Conservation (phyloP, 2,797 vertebrate species). For the Rhinoraja longicauda region DNA sequence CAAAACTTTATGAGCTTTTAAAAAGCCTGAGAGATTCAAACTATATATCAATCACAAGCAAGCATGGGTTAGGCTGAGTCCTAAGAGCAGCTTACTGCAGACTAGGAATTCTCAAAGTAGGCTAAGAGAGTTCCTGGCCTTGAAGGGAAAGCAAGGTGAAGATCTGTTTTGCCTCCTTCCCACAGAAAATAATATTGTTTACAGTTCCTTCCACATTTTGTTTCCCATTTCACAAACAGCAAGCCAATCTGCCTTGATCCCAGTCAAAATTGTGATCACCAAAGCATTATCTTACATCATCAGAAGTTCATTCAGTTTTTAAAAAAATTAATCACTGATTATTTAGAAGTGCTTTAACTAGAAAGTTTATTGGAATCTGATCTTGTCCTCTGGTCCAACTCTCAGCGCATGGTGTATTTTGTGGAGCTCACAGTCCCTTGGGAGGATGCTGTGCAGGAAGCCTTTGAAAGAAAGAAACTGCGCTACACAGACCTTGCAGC, state of each 20-base stretch:
- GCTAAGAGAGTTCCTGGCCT: not conserved
- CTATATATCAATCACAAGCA: not conserved
- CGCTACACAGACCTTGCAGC: too few species aligned
- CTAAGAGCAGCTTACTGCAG: not conserved
- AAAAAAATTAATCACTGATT: not conserved
- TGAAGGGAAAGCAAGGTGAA: not conserved
- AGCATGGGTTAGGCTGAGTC: not conserved
- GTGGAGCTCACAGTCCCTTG: too few species aligned
- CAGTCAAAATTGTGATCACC: not conserved
- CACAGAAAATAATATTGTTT: not conserved
- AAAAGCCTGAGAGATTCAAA: not conserved
- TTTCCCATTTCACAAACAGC: not conserved
- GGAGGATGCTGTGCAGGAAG: too few species aligned
- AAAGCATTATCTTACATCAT: not conserved
- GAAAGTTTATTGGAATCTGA: not conserved
- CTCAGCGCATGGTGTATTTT: too few species aligned
- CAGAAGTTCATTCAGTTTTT: not conserved
- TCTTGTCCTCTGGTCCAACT: too few species aligned
- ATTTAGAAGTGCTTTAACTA: not conserved
- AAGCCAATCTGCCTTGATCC: not conserved
- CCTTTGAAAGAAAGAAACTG: too few species aligned
- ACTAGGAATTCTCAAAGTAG: not conserved
- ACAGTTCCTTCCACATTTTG: not conserved
- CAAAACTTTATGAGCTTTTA: not conserved
- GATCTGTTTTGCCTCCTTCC: not conserved